These are phyloP conservation scores for Agrypnia vestita DNA, from an alignment of 1,140 invertebrate genomes.

Conservation along the genomic window DNA sequence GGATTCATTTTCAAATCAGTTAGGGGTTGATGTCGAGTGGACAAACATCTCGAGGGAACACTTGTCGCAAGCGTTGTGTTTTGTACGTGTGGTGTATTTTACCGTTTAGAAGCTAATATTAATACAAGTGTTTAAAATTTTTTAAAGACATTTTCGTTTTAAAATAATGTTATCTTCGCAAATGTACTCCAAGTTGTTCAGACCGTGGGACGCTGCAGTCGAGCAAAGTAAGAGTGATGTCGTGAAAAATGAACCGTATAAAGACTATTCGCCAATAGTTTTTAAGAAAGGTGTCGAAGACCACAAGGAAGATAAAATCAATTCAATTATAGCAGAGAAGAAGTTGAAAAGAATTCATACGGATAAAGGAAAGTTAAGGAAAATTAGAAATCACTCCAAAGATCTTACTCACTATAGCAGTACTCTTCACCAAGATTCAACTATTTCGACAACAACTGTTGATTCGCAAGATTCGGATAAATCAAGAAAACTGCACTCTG, in stretches of 20 bases:
- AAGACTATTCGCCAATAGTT: background rate
- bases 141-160: background rate
- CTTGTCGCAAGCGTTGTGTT: conserved; percentile 14
- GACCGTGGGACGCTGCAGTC: conserved; percentile 69
- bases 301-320: background rate
- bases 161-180: conserved; percentile 51
- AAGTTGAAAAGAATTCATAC: conserved; percentile 48
- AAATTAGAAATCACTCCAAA: conserved; percentile 69
- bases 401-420: conserved; percentile 46
- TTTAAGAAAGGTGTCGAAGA: background rate
- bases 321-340: conserved; percentile 2
- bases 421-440: conserved; percentile 69
- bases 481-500: background rate
- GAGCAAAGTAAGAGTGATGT: conserved; percentile 65
- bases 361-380: conserved; percentile 68
- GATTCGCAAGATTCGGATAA: conserved; percentile 59
- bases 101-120: background rate
- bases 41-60: conserved; percentile 42
- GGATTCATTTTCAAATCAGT: conserved; percentile 53
- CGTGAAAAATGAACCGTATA: conserved; percentile 65
- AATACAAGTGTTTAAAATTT: background rate
- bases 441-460: conserved; percentile 72
- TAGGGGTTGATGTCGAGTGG: conserved; percentile 29
- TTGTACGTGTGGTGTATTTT: background rate
- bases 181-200: conserved; percentile 66